Percentiles rank a stretch among this genome's conserved stretches.
Conservation (phyloP, 2,888 invertebrate genomes). For the Standfussiana lucernea region DNA sequence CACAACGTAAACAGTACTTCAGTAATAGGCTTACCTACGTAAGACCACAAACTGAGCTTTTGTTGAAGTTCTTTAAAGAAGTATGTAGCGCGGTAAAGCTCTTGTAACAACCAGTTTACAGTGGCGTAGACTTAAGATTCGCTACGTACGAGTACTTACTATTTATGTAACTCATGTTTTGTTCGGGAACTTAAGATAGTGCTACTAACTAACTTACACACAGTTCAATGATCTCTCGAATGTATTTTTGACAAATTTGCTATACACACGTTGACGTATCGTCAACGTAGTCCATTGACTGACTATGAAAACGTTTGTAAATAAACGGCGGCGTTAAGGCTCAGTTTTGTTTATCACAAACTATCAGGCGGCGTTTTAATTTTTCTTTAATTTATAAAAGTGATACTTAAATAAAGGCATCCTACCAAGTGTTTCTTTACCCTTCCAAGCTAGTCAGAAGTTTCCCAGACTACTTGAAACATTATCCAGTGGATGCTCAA, state of each 20-base stretch:
- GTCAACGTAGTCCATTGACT: not conserved
- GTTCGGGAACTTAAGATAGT: not conserved
- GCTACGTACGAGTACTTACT: not conserved
- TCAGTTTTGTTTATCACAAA: not conserved
- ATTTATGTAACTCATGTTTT: not conserved
- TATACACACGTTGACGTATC: too few relatives aligned
- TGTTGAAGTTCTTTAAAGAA: slow-evolving; percentile 15
- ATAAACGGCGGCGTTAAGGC: not conserved
- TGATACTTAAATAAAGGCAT: not conserved
- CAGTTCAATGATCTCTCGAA: not conserved
- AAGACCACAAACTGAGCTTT: slow-evolving; percentile 21
- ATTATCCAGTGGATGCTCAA: slow-evolving; percentile 14
- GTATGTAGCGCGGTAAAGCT: not conserved
- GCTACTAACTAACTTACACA: not conserved
- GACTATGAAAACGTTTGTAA: not conserved
- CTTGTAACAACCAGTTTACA: slow-evolving; percentile 12
- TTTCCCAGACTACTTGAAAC: slow-evolving; percentile 24
- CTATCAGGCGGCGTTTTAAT: not conserved
- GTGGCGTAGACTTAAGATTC: not conserved
- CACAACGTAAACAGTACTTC: not conserved
- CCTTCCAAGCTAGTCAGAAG: not conserved
- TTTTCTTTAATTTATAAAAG: not conserved
- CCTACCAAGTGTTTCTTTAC: not conserved
- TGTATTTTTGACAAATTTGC: not conserved
- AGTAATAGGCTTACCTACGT: slow-evolving; percentile 27